Evolutionary conservation across 2,888 invertebrate species (phyloP).

Genomic region (Liodrosophila aerea): DNA sequence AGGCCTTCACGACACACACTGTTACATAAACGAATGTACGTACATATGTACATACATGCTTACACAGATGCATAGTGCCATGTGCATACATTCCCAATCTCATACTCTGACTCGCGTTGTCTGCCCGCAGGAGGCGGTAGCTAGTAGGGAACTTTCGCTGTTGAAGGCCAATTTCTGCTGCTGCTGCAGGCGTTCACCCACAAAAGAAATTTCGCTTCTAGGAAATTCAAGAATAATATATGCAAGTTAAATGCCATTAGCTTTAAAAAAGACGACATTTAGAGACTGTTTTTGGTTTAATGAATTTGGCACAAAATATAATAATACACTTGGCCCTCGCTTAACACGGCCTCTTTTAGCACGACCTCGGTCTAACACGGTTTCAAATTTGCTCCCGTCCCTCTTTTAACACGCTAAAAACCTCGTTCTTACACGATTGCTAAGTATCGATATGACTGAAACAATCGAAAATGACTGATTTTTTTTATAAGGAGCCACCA

Average conservation of each 20-base stretch:
- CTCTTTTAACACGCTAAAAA: too few relatives aligned
- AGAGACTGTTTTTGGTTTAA: too few relatives aligned
- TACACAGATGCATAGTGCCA: too few relatives aligned
- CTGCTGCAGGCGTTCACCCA: conserved; percentile 26
- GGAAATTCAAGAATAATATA: conserved; percentile 47
- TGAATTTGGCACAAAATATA: too few relatives aligned
- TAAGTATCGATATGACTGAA: too few relatives aligned
- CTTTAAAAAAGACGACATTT: neutral
- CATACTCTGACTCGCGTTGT: conserved; percentile 49
- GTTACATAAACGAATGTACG: conserved; percentile 6
- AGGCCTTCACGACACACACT: conserved; percentile 61
- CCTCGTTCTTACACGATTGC: too few relatives aligned
- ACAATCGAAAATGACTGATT: too few relatives aligned
- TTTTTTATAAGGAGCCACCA: too few relatives aligned
- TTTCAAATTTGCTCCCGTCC: too few relatives aligned
- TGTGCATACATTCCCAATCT: conserved; percentile 14
- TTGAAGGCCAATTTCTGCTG: conserved; percentile 41
- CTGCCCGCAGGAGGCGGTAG: conserved; percentile 31
- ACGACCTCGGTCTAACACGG: too few relatives aligned
- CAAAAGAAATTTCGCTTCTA: conserved; percentile 39
- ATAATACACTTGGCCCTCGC: too few relatives aligned
- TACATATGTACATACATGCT: conserved; percentile 4
- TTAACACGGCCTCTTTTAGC: too few relatives aligned
- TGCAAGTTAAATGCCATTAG: conserved; percentile 6
- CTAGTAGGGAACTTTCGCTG: conserved; percentile 10